Conservation (phyloP, 2,888 invertebrate genomes). For the Falcaria lacertinaria region DNA sequence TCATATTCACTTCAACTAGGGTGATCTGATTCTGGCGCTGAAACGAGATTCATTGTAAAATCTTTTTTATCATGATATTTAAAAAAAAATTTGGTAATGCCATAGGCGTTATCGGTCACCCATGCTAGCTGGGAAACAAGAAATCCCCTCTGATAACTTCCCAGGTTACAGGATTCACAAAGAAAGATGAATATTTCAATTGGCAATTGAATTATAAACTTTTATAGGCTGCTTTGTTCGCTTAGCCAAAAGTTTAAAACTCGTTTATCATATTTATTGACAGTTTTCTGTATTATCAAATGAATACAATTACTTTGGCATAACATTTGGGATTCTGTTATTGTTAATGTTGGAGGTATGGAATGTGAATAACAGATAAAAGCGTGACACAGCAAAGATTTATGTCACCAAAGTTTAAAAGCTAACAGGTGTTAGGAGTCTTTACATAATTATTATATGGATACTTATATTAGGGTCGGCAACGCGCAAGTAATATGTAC, state of each 20-base stretch:
- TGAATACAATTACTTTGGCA: background rate
- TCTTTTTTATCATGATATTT: no score
- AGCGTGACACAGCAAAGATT: background rate
- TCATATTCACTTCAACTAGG: no score
- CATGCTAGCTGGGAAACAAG: no score
- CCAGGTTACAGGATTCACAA: background rate
- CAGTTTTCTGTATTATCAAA: background rate
- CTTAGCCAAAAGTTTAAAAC: background rate
- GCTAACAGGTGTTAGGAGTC: background rate
- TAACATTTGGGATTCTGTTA: background rate
- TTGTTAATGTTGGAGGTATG: background rate
- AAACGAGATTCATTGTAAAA: no score
- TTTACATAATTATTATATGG: no score
- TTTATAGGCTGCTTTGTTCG: background rate
- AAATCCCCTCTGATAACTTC: background rate
- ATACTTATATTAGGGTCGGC: no score
- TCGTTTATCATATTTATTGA: background rate
- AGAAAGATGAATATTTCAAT: background rate
- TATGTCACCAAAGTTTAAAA: background rate
- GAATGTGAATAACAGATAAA: background rate
- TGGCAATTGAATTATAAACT: background rate
- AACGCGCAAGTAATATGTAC: no score
- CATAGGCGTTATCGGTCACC: no score
- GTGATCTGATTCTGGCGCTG: no score
- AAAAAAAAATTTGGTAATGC: no score